Evolutionary conservation across 2,888 invertebrate genomes (phyloP).

Genomic region (Pristionchus maxplancki): DNA sequence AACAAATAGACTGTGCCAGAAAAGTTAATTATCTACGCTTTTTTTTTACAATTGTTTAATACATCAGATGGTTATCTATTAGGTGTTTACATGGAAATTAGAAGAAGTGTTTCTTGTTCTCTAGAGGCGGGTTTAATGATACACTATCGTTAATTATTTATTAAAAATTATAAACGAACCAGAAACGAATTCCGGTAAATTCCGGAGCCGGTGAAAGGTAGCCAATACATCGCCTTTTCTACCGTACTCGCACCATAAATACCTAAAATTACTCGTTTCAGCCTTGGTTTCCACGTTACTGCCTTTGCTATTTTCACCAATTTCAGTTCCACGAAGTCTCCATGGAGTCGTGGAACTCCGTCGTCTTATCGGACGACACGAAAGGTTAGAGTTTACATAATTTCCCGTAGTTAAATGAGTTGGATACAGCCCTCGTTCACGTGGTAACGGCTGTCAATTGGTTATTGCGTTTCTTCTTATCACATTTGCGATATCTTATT

Average conservation of each 20-base stretch:
- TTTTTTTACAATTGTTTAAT: no score
- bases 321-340: constrained; percentile 6
- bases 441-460: neutral
- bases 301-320: neutral
- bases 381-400: neutral
- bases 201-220: neutral
- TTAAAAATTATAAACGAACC: no score
- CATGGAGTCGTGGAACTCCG: constrained; percentile 39
- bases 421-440: neutral
- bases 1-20: no score
- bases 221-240: neutral
- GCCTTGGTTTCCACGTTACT: neutral
- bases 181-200: neutral
- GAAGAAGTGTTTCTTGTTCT: no score
- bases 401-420: neutral
- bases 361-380: constrained; percentile 15
- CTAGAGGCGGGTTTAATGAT: no score
- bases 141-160: no score
- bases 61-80: no score
- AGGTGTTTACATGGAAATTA: no score
- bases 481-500: neutral
- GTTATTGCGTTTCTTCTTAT: neutral
- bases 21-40: no score
- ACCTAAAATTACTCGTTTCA: neutral
- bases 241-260: constrained; percentile 18